Conservation (phyloP, 1,140 invertebrate genomes). For the Trichonephila clavipes region DNA sequence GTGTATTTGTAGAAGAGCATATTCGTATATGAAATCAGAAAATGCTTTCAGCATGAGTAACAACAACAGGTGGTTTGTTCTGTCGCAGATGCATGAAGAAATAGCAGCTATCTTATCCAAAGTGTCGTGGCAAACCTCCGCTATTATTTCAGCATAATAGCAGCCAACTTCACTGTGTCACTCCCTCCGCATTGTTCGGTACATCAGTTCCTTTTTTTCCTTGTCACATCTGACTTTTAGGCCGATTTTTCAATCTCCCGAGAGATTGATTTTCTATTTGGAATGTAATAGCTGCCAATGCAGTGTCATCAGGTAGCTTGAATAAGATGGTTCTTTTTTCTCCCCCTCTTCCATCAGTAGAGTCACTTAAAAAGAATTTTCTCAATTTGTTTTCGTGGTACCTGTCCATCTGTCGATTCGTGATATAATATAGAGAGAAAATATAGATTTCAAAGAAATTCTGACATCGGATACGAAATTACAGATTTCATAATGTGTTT, state of each 20-base stretch:
- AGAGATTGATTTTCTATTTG: constrained; percentile 37
- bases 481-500: no score
- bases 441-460: no score
- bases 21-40: not conserved
- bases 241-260: constrained; percentile 38
- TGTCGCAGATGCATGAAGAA: not conserved
- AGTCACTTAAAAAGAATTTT: no score
- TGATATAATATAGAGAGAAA: no score
- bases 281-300: constrained; percentile 27
- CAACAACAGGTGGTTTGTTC: constrained; percentile 2
- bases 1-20: not conserved
- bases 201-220: constrained; percentile 18
- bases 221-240: not conserved
- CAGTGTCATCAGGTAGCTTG: not conserved
- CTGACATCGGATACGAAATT: no score
- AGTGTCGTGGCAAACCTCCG: constrained; percentile 45
- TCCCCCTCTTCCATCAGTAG: no score
- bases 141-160: constrained; percentile 48
- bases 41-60: constrained; percentile 15
- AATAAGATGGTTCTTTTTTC: not conserved
- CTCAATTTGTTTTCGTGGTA: no score
- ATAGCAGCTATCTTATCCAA: not conserved
- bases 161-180: not conserved
- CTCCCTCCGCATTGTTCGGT: constrained; percentile 1
- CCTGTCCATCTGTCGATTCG: no score